phyloP scores from a whole-genome alignment of 2,797 vertebrate genomes.

The Urosaurus nigricauda region DNA sequence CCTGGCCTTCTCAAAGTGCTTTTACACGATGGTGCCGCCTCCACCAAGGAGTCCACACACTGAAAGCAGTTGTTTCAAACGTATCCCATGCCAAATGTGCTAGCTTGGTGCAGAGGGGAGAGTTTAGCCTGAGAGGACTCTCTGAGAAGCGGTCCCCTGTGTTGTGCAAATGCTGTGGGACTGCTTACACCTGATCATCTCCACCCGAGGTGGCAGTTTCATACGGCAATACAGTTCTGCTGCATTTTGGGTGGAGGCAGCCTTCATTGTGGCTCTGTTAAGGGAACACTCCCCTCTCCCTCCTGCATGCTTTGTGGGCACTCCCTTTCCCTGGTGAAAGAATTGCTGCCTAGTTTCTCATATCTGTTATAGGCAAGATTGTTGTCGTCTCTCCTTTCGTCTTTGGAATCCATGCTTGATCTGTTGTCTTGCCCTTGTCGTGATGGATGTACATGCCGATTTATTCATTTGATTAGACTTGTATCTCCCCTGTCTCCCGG shows the following conservation, averaged over 20 bases:
- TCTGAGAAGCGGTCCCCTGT: neutral
- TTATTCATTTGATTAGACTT: too few species aligned
- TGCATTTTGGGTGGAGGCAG: neutral
- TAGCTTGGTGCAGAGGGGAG: neutral
- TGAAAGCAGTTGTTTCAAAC: neutral
- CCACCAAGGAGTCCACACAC: neutral
- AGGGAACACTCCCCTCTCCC: neutral
- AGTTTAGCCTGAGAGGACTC: neutral
- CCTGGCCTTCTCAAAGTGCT: neutral
- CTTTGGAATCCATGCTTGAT: neutral
- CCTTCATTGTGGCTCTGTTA: neutral
- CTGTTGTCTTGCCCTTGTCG: neutral
- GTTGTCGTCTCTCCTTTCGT: neutral
- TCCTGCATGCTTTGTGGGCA: neutral
- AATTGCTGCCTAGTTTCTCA: neutral
- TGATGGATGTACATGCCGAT: neutral
- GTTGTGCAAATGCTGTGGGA: neutral
- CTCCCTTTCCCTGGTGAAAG: neutral
- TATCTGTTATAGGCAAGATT: neutral
- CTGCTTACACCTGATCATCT: too few species aligned
- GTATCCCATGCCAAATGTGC: neutral
- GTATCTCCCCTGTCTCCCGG: too few species aligned
- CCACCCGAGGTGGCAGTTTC: neutral
- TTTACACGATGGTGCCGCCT: neutral
- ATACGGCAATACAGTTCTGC: neutral